phyloP scores from a whole-genome alignment of 2,888 invertebrate genomes.

The Diaperis boleti region DNA sequence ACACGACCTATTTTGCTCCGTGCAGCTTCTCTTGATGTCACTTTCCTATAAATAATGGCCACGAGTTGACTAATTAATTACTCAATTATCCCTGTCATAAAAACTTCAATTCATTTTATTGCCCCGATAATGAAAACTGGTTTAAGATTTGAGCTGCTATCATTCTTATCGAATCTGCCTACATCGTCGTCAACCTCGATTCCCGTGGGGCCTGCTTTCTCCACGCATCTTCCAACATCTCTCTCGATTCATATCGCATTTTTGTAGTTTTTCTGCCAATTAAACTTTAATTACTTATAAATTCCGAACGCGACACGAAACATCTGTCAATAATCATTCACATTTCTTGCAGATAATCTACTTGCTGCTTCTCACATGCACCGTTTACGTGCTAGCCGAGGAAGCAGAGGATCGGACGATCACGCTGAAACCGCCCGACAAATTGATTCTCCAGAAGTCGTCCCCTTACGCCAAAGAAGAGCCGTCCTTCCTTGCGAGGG shows the following conservation, averaged over 20 bases:
- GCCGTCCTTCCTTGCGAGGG: constrained; percentile 72
- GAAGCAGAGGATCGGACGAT: constrained; percentile 60
- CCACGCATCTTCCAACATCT: neutral
- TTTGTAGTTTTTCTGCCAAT: constrained; percentile 13
- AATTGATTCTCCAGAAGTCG: constrained; percentile 59
- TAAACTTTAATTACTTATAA: constrained; percentile 15
- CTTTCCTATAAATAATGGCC: too few species aligned
- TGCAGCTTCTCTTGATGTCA: too few species aligned
- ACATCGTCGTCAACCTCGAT: constrained; percentile 14
- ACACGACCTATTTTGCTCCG: too few species aligned
- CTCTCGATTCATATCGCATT: constrained; percentile 6
- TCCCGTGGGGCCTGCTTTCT: constrained; percentile 13
- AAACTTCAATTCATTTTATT: too few species aligned
- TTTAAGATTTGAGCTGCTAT: neutral
- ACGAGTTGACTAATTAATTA: too few species aligned
- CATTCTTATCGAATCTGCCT: neutral
- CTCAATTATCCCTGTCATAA: too few species aligned
- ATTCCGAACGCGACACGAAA: neutral
- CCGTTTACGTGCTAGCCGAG: constrained; percentile 46
- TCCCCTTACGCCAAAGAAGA: constrained; percentile 52
- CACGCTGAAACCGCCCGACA: constrained; percentile 66
- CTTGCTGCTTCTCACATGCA: constrained; percentile 34
- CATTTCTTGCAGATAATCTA: constrained; percentile 39
- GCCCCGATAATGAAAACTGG: too few species aligned
- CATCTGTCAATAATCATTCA: neutral